A percentile compares a stretch with the other conserved stretches of the same genome.
These are phyloP conservation scores for Entomobrya proxima DNA, from an alignment of 2,888 invertebrate genomes.

Conservation along the genomic window DNA sequence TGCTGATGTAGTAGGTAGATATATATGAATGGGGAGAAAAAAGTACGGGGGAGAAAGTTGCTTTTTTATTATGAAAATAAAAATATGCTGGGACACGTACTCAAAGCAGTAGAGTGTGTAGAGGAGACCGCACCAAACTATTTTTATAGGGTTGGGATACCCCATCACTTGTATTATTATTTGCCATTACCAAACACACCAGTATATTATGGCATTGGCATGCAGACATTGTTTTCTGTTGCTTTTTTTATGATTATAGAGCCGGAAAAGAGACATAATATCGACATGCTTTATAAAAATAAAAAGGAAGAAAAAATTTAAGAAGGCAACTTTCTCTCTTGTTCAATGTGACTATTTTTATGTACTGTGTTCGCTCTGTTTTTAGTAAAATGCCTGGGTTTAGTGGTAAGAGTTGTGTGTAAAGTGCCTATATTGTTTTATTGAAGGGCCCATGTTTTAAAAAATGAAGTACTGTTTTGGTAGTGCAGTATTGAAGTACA, in stretches of 20 bases:
- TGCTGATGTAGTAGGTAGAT: conserved; percentile 5
- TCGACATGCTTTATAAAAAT: background rate
- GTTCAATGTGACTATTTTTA: background rate
- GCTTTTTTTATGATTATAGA: background rate
- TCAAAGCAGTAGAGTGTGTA: background rate
- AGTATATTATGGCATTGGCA: background rate
- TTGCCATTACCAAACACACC: background rate
- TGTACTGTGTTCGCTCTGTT: background rate
- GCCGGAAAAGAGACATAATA: conserved; percentile 12
- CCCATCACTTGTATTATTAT: background rate
- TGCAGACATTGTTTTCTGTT: conserved; percentile 24
- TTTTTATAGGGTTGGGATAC: background rate
- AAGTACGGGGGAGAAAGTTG: background rate
- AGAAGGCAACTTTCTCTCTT: conserved; percentile 14
- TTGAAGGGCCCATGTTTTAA: no score
- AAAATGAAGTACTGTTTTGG: background rate
- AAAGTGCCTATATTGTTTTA: conserved; percentile 12
- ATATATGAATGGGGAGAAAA: background rate
- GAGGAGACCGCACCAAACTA: background rate
- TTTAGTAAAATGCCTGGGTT: background rate
- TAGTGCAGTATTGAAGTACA: conserved; percentile 23
- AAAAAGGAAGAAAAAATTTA: background rate
- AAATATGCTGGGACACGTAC: conserved; percentile 46
- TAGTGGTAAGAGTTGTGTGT: background rate
- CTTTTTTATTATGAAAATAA: conserved; percentile 44